A percentile compares a stretch with the other conserved stretches of the same genome.
phyloP scores from a whole-genome alignment of 2,113 vertebrate species.

The Tyto alba region DNA sequence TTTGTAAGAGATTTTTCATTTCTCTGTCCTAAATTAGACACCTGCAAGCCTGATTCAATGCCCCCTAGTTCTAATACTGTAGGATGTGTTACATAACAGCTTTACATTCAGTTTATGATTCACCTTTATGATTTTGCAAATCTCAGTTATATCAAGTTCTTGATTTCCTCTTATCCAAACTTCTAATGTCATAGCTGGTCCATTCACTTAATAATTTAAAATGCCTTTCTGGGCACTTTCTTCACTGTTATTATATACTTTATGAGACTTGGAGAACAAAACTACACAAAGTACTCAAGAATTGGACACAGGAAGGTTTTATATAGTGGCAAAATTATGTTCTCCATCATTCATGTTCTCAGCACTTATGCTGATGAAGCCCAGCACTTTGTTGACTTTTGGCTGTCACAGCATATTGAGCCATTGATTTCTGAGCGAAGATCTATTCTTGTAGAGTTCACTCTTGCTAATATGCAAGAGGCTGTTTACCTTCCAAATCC shows the following conservation, averaged over 20 bases:
- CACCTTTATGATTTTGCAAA: background rate
- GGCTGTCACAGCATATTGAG: background rate
- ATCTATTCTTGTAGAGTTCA: background rate
- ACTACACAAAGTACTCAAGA: background rate
- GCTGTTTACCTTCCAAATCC: background rate
- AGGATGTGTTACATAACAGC: background rate
- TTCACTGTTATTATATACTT: background rate
- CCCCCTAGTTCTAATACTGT: background rate
- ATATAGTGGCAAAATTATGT: background rate
- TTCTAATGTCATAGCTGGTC: background rate
- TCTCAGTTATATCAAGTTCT: background rate
- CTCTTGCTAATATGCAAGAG: background rate
- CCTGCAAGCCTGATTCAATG: background rate
- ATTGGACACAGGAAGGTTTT: rapidly evolving
- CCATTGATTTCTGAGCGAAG: background rate
- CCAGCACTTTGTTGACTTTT: background rate
- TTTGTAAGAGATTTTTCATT: background rate
- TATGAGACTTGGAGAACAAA: background rate
- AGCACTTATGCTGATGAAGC: background rate
- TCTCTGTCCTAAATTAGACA: background rate
- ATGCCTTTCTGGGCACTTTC: background rate
- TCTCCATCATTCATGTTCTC: background rate
- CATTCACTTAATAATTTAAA: background rate
- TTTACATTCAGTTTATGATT: background rate
- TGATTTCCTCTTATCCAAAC: background rate